Evolutionary conservation across 2,797 vertebrate species (phyloP).

Genomic region (Monodelphis domestica): DNA sequence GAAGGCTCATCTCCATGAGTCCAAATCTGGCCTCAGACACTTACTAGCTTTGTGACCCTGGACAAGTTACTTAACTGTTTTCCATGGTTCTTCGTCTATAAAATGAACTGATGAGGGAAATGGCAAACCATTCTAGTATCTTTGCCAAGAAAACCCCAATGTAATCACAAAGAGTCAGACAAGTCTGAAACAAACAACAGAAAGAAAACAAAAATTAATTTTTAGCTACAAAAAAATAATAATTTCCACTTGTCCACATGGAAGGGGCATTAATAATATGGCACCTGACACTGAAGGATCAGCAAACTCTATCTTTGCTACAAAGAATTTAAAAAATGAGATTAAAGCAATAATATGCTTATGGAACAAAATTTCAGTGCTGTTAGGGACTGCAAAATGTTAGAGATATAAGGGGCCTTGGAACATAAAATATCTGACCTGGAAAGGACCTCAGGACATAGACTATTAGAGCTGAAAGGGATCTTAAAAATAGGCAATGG

Average conservation of each 20-base stretch:
- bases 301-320: slow-evolving; percentile 7
- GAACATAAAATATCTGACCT: not conserved
- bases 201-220: not conserved
- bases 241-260: not conserved
- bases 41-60: too few relatives aligned
- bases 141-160: too few relatives aligned
- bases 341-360: slow-evolving; percentile 21
- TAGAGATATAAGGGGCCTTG: not conserved
- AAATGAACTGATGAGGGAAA: too few relatives aligned
- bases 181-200: too few relatives aligned
- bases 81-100: too few relatives aligned
- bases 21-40: too few relatives aligned
- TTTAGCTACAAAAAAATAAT: slow-evolving; percentile 35
- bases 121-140: too few relatives aligned
- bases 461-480: not conserved
- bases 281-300: not conserved
- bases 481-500: too few relatives aligned
- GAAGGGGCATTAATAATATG: slow-evolving; percentile 18
- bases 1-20: too few relatives aligned
- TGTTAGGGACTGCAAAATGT: not conserved
- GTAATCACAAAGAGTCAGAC: too few relatives aligned
- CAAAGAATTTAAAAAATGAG: slow-evolving; percentile 44
- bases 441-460: not conserved
- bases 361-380: not conserved
- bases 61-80: too few relatives aligned